phyloP scores from a whole-genome alignment of 2,888 invertebrate genomes.

The Synanthedon myopaeformis region DNA sequence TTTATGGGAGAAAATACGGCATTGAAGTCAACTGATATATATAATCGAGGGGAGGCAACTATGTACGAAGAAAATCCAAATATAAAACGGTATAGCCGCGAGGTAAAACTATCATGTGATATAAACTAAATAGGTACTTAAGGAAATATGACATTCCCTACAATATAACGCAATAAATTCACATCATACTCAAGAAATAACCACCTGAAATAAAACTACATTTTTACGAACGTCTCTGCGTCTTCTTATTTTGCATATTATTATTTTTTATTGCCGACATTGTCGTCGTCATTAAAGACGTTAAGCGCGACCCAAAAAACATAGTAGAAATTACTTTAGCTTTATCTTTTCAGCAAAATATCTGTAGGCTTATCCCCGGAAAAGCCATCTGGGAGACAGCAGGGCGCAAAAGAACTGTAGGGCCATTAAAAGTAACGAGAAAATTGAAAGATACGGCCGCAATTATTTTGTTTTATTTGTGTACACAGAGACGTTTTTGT shows the following conservation, averaged over 20 bases:
- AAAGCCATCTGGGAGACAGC: slow-evolving; percentile 5
- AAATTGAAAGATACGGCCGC: background rate
- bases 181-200: no score
- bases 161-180: no score
- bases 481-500: background rate
- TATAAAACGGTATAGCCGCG: no score
- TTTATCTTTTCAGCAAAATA: slow-evolving; percentile 13
- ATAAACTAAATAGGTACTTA: no score
- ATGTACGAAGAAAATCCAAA: no score
- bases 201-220: background rate
- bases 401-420: background rate
- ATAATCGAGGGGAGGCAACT: no score
- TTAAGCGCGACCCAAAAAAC: slow-evolving; percentile 2
- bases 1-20: no score
- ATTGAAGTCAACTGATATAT: no score
- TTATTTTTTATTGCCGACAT: background rate
- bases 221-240: background rate
- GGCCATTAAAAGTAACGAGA: slow-evolving; percentile 2
- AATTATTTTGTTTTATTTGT: background rate
- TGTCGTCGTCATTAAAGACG: slow-evolving; percentile 1
- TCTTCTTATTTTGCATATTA: background rate
- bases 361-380: slow-evolving; percentile 11
- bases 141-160: no score
- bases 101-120: no score
- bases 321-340: slow-evolving; percentile 7